Conservation (phyloP, 2,113 vertebrate species). For the Erythrocercus mccallii region DNA sequence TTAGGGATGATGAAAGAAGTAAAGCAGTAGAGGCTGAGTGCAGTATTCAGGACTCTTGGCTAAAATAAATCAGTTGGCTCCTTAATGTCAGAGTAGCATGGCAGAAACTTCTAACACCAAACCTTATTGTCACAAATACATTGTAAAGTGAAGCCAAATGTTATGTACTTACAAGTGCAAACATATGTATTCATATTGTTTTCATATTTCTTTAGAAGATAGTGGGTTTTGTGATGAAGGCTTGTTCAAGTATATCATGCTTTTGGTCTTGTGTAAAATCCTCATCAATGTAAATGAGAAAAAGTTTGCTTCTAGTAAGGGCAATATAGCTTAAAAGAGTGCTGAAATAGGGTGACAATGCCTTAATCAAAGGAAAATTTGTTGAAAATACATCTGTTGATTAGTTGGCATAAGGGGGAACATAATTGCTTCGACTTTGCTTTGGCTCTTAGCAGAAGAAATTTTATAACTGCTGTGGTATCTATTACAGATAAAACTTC, state of each 20-base stretch:
- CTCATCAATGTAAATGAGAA: not conserved
- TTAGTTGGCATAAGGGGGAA: not conserved
- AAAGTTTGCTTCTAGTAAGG: not conserved
- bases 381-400: not conserved
- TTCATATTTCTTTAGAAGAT: not conserved
- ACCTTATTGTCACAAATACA: not conserved
- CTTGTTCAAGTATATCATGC: not conserved
- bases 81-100: not conserved
- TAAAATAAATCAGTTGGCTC: not conserved
- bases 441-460: not conserved
- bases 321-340: not conserved
- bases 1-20: not conserved
- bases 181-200: not conserved
- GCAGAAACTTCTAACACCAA: not conserved
- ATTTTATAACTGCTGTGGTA: not conserved
- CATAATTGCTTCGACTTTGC: not conserved
- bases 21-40: not conserved
- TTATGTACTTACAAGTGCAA: not conserved
- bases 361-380: not conserved
- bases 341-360: not conserved
- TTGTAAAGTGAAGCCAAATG: not conserved
- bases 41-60: not conserved
- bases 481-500: not conserved
- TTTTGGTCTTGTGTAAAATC: not conserved
- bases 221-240: not conserved